Evolutionary conservation across 2,113 vertebrate genomes (phyloP), one percentile per base, ranked within the genome.

Genomic region (Notarius lentiginosus): DNA sequence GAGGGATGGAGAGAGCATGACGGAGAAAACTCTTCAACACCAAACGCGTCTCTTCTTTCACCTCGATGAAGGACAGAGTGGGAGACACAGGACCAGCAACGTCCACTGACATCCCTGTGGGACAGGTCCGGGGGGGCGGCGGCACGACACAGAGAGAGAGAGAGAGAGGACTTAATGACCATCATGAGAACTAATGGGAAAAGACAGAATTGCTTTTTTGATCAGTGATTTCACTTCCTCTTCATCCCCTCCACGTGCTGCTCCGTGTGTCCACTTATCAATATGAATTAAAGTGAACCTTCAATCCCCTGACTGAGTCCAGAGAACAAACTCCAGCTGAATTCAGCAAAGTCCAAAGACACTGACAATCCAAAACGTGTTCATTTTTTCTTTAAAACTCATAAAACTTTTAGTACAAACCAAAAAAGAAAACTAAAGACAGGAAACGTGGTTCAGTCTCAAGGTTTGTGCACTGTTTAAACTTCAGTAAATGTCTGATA

Each of bases 21-120:
- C 92, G 88, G n/a, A 95, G 91, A 84, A 96, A 95, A 18, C 95
- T 94, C 84, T 93, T 85, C 6, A 96, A 92, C 47, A 96, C 93
- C 15, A 95, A 87, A 63, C 85, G 90, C 12, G 94, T 95, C 68
- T 96, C 94, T 6, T 90, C 88, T 86, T 93, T 93, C 73, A 93
- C 88, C 88, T 95, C 95, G 58, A 94, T 5, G 82, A 95, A 88
- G 51, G 94, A 94, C 18, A 63, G 84, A 76, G 82, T 49, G 2
- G 90, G 93, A 22, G 91, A 79, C 0, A 27, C 5, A 15, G 88
- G 92, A 15, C 30, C 83, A 65, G 41, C 61, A 5, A 66, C 34
- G 47, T 90, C 72, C 14, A 51, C 90, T 65, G 93, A 91, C 94
- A 94, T 94, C 84, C 17, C 92, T 91, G 66, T 79, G 55, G 68